Evolutionary conservation across 2,888 invertebrate species (phyloP).

Genomic region (Frankliniella intonsa): DNA sequence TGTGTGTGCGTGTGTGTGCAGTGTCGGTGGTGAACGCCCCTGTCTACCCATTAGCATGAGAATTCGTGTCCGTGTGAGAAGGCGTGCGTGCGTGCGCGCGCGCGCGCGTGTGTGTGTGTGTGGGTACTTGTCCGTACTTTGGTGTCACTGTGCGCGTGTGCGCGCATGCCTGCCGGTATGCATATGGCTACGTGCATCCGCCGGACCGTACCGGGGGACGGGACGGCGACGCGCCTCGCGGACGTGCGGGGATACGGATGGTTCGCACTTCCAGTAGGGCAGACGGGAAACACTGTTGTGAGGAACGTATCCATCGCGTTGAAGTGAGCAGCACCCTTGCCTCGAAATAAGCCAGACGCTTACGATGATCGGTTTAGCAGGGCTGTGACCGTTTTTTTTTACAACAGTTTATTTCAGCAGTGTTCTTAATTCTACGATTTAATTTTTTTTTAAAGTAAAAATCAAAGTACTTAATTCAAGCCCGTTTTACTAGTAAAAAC

Average conservation of each 20-base stretch:
- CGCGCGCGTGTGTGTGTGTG: background rate
- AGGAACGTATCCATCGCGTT: no score
- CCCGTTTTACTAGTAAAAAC: background rate
- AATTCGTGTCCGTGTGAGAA: slow-evolving; percentile 6
- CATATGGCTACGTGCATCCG: background rate
- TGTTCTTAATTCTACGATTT: no score
- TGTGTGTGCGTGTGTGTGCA: no score
- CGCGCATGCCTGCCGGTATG: background rate
- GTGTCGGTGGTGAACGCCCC: no score
- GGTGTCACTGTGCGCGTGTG: background rate
- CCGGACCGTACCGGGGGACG: background rate
- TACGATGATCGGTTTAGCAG: no score
- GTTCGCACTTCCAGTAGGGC: slow-evolving; percentile 6
- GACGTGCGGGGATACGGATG: background rate
- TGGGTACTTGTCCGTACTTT: no score
- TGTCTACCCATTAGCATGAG: background rate
- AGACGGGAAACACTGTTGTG: background rate
- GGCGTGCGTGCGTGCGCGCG: background rate
- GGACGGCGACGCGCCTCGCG: background rate
- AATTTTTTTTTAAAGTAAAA: background rate
- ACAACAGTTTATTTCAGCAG: no score
- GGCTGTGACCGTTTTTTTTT: no score
- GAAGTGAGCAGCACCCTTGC: no score
- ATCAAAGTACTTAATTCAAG: background rate
- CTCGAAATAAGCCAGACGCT: no score